Evolutionary conservation across 1,140 invertebrate species (phyloP).

Genomic region (Leguminivora glycinivorella): DNA sequence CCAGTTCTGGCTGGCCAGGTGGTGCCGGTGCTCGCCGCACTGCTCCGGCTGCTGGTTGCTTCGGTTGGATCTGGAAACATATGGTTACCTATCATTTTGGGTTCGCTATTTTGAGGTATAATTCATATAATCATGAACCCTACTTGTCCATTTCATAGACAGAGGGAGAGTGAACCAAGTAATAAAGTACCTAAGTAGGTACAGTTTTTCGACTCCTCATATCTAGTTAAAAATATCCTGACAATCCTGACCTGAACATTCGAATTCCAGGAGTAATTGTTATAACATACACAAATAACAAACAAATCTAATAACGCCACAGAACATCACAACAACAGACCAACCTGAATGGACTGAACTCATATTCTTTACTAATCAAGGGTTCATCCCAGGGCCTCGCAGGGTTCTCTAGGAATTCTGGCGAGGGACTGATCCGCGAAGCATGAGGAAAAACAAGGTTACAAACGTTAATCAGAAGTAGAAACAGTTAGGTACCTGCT

Average conservation of each 20-base stretch:
- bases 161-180: too few species aligned
- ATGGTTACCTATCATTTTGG: not conserved
- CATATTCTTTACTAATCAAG: constrained; percentile 51
- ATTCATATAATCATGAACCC: too few species aligned
- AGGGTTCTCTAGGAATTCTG: constrained; percentile 68
- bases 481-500: too few species aligned
- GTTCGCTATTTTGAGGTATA: too few species aligned
- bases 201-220: too few species aligned
- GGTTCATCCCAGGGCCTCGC: constrained; percentile 67
- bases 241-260: not conserved
- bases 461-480: not conserved
- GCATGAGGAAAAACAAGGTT: constrained; percentile 41
- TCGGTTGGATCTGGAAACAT: constrained; percentile 44
- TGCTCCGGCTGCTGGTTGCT: constrained; percentile 37
- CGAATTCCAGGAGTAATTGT: not conserved
- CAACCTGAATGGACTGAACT: constrained; percentile 51
- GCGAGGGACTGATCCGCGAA: constrained; percentile 67
- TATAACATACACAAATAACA: constrained; percentile 1
- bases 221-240: too few species aligned
- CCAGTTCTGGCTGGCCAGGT: constrained; percentile 54
- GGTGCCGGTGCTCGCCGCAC: constrained; percentile 46
- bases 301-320: not conserved
- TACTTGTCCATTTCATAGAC: too few species aligned
- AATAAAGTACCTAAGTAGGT: too few species aligned
- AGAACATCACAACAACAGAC: constrained; percentile 25